phyloP scores from a whole-genome alignment of 2,797 vertebrate species.

The Notamacropus eugenii region DNA sequence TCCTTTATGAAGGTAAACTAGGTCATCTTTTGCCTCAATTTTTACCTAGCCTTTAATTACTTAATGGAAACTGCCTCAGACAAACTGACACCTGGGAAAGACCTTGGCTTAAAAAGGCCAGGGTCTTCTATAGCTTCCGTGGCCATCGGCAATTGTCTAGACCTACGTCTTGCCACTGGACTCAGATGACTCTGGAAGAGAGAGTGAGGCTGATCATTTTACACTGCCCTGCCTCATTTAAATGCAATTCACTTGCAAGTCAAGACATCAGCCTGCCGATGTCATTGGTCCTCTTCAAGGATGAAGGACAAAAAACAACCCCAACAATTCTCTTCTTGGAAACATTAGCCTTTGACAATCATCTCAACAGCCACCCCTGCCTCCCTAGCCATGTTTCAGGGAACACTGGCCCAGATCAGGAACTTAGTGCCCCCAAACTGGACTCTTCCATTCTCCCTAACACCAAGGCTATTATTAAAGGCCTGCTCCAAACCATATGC shows the following conservation, averaged over 20 bases:
- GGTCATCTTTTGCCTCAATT: neutral
- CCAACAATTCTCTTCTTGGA: neutral
- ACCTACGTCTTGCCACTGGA: neutral
- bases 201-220: neutral
- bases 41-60: neutral
- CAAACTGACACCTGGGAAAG: neutral
- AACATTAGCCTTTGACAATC: neutral
- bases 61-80: neutral
- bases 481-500: neutral
- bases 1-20: neutral
- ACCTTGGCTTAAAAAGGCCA: neutral
- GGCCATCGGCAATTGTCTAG: neutral
- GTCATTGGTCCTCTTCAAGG: neutral
- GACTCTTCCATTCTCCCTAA: neutral
- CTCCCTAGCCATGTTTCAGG: neutral
- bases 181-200: neutral
- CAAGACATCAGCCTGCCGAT: neutral
- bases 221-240: neutral
- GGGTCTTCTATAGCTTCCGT: neutral
- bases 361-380: neutral
- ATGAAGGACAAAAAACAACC: neutral
- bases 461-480: neutral
- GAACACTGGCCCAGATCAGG: neutral
- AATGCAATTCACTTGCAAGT: neutral
- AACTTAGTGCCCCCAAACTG: neutral